Evolutionary conservation across 2,888 invertebrate genomes (phyloP).

Genomic region (Sminthurinus aureus): DNA sequence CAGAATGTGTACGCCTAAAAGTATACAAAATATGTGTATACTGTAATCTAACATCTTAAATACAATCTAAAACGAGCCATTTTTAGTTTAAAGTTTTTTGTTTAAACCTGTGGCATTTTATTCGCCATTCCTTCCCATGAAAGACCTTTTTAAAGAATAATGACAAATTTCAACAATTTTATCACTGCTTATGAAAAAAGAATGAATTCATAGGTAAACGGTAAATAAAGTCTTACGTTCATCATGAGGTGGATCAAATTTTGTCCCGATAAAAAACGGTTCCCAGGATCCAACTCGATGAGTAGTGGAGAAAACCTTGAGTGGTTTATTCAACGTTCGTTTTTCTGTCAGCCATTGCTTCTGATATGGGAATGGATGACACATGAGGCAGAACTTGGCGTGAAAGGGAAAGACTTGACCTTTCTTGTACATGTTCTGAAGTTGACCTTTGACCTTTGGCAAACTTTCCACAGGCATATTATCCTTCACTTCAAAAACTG

Average conservation of each 20-base stretch:
- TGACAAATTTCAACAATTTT: no score
- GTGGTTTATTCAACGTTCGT: no score
- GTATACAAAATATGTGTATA: neutral
- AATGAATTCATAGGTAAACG: no score
- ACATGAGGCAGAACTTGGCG: conserved; percentile 85
- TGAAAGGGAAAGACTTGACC: conserved; percentile 89
- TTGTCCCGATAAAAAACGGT: conserved; percentile 91
- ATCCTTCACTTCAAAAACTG: conserved; percentile 86
- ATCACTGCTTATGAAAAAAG: no score
- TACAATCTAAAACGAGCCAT: no score
- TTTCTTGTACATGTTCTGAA: conserved; percentile 72
- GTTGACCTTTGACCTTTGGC: conserved; percentile 79
- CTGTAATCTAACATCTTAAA: no score
- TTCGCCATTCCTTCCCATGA: no score
- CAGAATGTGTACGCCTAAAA: conserved; percentile 74
- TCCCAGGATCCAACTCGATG: conserved; percentile 78
- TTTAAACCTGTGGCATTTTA: no score
- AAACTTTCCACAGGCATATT: conserved; percentile 63
- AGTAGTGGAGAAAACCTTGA: no score
- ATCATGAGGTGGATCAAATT: conserved; percentile 72
- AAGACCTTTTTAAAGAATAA: no score
- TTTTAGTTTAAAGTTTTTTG: no score
- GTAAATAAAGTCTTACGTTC: conserved; percentile 89
- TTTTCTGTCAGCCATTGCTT: conserved; percentile 32
- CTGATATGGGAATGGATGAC: conserved; percentile 69